These are phyloP conservation scores for Aspidoscelis tigris DNA, from an alignment of 2,113 vertebrate genomes.

Conservation along the genomic window DNA sequence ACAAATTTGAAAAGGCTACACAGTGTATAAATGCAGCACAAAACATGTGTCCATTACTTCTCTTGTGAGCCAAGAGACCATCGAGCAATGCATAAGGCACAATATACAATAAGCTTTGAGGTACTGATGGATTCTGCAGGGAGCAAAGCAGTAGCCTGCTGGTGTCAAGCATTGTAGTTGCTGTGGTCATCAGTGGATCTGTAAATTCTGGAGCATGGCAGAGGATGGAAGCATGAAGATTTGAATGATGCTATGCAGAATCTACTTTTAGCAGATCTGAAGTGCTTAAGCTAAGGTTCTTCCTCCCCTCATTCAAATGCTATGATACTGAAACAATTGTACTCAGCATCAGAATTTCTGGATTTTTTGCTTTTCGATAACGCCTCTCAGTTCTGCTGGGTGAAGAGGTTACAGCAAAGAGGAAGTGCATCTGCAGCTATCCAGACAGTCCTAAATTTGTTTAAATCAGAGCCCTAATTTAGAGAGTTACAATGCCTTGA, in stretches of 20 bases:
- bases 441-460: not conserved
- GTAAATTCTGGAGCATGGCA: not conserved
- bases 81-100: not conserved
- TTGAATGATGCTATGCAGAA: not conserved
- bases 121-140: not conserved
- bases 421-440: not conserved
- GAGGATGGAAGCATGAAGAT: not conserved
- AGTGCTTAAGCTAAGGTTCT: not conserved
- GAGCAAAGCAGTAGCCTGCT: not conserved
- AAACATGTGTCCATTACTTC: too few species aligned
- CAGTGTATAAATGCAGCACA: not conserved
- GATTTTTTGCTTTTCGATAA: not conserved
- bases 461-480: slow-evolving; percentile 22
- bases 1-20: not conserved
- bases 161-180: too few species aligned
- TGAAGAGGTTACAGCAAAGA: not conserved
- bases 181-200: too few species aligned
- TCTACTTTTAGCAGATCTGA: not conserved
- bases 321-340: not conserved
- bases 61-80: not conserved
- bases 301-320: too few species aligned
- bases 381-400: not conserved
- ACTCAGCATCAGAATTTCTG: not conserved
- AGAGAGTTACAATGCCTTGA: slow-evolving; percentile 6
- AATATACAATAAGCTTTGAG: too few species aligned